These are phyloP conservation scores for Meteorus colon DNA, from an alignment of 2,888 invertebrate genomes.

Conservation along the genomic window DNA sequence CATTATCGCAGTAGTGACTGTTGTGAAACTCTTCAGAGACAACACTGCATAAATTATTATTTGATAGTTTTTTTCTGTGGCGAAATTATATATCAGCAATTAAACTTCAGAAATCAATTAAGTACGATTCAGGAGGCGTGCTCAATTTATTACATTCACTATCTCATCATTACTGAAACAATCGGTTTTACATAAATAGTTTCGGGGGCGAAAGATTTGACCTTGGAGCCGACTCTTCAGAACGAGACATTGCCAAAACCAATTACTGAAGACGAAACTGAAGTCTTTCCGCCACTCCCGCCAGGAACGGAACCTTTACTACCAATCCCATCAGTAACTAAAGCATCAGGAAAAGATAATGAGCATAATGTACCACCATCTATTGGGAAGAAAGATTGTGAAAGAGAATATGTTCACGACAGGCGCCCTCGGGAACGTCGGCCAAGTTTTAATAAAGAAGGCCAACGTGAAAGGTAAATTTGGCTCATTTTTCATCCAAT, in stretches of 20 bases:
- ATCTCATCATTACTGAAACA: too few relatives aligned
- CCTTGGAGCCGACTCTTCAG: slow-evolving; percentile 58
- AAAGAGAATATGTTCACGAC: slow-evolving; percentile 61
- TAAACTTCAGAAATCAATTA: too few relatives aligned
- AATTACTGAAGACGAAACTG: slow-evolving; percentile 65
- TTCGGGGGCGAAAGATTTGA: slow-evolving; percentile 55
- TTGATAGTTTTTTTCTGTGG: too few relatives aligned
- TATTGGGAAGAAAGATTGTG: slow-evolving; percentile 58
- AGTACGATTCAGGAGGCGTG: too few relatives aligned
- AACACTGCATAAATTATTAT: too few relatives aligned
- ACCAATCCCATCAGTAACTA: slow-evolving; percentile 62
- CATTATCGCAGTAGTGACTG: too few relatives aligned
- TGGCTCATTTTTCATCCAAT: slow-evolving; percentile 13
- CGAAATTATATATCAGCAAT: too few relatives aligned
- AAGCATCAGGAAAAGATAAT: slow-evolving; percentile 49
- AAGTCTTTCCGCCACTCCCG: slow-evolving; percentile 70
- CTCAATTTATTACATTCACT: too few relatives aligned
- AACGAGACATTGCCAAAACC: slow-evolving; percentile 61
- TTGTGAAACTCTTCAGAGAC: too few relatives aligned
- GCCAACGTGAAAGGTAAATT: slow-evolving; percentile 67
- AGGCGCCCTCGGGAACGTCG: slow-evolving; percentile 66
- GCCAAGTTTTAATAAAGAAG: slow-evolving; percentile 68
- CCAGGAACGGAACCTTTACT: slow-evolving; percentile 69
- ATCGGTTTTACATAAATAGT: slow-evolving; percentile 25
- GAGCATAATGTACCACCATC: slow-evolving; percentile 53